Evolutionary conservation across 1,140 invertebrate genomes (phyloP).

Genomic region (Formica exsecta): DNA sequence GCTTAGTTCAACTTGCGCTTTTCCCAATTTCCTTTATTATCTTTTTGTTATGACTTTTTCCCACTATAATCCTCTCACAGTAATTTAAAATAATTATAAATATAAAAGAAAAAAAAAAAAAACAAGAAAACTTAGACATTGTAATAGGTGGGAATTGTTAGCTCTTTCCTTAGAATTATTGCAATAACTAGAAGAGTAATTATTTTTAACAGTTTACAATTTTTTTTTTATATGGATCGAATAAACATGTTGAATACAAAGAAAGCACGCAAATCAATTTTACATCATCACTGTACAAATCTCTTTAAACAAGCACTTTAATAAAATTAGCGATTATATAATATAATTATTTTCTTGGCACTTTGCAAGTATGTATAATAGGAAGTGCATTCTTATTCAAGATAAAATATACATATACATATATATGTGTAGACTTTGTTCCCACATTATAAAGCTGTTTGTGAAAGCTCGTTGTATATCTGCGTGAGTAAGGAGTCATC

Average conservation of each 20-base stretch:
- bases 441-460: slow-evolving; percentile 82
- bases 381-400: slow-evolving; percentile 46
- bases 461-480: slow-evolving; percentile 84
- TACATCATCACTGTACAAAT: slow-evolving; percentile 33
- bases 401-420: slow-evolving; percentile 61
- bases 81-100: slow-evolving; percentile 22
- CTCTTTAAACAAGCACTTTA: slow-evolving; percentile 1
- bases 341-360: slow-evolving; percentile 60
- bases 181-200: slow-evolving; percentile 7
- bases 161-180: background rate
- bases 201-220: slow-evolving; percentile 14
- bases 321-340: slow-evolving; percentile 21
- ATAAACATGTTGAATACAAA: background rate
- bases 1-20: slow-evolving; percentile 5
- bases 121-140: background rate
- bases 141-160: background rate
- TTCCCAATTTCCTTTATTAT: slow-evolving; percentile 40
- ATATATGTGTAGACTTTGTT: slow-evolving; percentile 68
- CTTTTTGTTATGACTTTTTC: background rate
- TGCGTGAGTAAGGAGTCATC: slow-evolving; percentile 81
- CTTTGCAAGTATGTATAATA: slow-evolving; percentile 61
- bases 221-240: background rate
- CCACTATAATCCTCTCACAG: background rate
- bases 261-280: slow-evolving; percentile 1
- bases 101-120: background rate